Evolutionary conservation across 2,113 vertebrate species (phyloP), one percentile per base, ranked within the genome.

Genomic region (Plestiodon gilberti): DNA sequence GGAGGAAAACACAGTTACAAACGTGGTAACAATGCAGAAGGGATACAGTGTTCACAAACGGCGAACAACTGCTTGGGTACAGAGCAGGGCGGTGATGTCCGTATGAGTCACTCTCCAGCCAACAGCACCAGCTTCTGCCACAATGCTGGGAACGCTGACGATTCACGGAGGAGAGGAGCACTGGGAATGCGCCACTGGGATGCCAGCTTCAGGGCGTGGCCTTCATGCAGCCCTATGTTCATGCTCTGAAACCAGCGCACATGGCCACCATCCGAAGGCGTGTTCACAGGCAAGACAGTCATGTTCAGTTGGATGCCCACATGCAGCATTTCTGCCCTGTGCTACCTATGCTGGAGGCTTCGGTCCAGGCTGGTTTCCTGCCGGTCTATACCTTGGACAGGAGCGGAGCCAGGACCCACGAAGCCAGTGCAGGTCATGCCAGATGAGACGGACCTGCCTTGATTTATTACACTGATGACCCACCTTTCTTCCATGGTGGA

Each of bases 11-110:
- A 57, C 57, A 81, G 95, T 95, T 94, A 89, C 93, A 89, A 93
- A 79, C 85, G 87, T 93, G 88, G 92, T 82, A 94, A 94, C 90
- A 1, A 91, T 85, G 75, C 82, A 89, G 64, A 87, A 90, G 87
- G 90, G 89, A 89, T 80, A 87, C 89, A 87, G 75, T 85, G 64
- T 86, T 22, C 62, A 87, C 83, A 91, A 89, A 86, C 92, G 93
- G 88, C 84, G 92, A 95, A 89, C 81, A 91, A 59, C 70, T 1
- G 35, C 90, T 90, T 90, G 28, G 91, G 86, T 89, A 90, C 59
- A 89, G 90, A 90, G n/a, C n/a, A n/a, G 20, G 62, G 82, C 87
- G 1, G 4, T 9, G 62, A 69, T 78, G 78, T 64, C 17, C 55
- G 33, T 22, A 1, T 94, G 92, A 94, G 83, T 95, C 93, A 95